Evolutionary conservation across 2,113 vertebrate species (phyloP).

Genomic region (Callocephalon fimbriatum): DNA sequence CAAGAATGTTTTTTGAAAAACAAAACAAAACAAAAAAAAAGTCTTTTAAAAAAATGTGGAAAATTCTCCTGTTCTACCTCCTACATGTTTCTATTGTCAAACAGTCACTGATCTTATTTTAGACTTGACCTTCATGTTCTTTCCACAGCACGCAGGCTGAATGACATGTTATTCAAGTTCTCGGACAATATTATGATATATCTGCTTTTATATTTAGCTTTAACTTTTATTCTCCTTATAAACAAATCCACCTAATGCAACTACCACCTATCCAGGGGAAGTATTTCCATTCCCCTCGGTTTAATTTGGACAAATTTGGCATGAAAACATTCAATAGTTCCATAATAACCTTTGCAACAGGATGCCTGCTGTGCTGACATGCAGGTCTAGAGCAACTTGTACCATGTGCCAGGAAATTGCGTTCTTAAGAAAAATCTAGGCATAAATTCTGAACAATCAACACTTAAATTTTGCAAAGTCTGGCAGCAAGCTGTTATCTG

Average conservation of each 20-base stretch:
- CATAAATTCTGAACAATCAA: conserved; percentile 71
- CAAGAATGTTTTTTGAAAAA: conserved; percentile 19
- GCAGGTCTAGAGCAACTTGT: conserved; percentile 62
- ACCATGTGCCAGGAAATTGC: conserved; percentile 74
- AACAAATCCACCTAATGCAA: conserved; percentile 75
- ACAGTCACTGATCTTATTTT: conserved; percentile 78
- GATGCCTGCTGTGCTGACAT: conserved; percentile 73
- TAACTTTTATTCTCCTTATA: conserved; percentile 73
- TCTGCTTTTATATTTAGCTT: conserved; percentile 79
- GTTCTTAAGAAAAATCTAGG: conserved; percentile 75
- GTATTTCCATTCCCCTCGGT: conserved; percentile 65
- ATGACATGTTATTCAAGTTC: conserved; percentile 74
- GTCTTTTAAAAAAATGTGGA: conserved; percentile 74
- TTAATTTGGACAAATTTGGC: conserved; percentile 75
- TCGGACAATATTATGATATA: conserved; percentile 73
- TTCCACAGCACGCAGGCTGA: conserved; percentile 68
- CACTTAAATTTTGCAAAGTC: conserved; percentile 66
- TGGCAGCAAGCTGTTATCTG: conserved; percentile 68
- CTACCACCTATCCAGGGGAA: conserved; percentile 51
- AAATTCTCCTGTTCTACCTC: conserved; percentile 75
- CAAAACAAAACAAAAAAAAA: conserved; percentile 21
- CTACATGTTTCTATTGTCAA: conserved; percentile 80
- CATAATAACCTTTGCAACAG: conserved; percentile 77
- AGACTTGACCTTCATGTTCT: conserved; percentile 75
- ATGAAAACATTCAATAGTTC: conserved; percentile 70